Base-by-base conservation (phyloP, 1,140 invertebrate genomes). In the Drosophila yakuba region DNA sequence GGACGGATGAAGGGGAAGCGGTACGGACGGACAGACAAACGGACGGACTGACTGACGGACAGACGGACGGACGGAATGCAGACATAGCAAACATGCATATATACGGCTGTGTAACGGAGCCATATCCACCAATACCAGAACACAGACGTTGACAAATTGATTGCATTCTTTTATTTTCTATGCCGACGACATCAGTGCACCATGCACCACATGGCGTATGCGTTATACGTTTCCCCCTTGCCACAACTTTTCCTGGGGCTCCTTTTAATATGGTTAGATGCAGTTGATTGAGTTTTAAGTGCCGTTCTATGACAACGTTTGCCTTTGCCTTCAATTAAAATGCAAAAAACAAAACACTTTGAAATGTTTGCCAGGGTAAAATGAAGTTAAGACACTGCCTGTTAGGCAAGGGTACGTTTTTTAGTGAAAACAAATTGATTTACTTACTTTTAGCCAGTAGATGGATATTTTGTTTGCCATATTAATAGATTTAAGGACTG, bases 231-330 rank as follows among this genome's bases (percentile, higher is more conserved):
- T 45, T 25, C 17, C 43, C 14, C 8, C 44, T 35, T 23, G 28
- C 36, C 35, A n/a, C 15, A n/a, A 20, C 44, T 59, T 36, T 44
- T 62, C 44, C 51, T 11, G 32, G 48, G 35, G 51, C 58, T 44
- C 56, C 67, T 80, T 84, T 89, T 88, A 88, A 88, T 89, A 80
- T 84, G 64, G 85, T 88, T 88, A 88, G 83, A 68, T 76, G 55
- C 80, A 88, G 84, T 90, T 88, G 84, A 88, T 88, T 89, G 85
- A 90, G 84, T 89, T 88, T 89, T 90, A 90, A 88, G 80, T 89
- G 80, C 68, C 82, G 54, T 78, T 84, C 75, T 66, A 52, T 77
- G 76, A 62, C 76, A 88, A 76, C 78, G 73, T 77, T 82, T 76
- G 62, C 56, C 60, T 28, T 64, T 78, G 35, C 45, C 67, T 52